These are phyloP conservation scores for Deladenus siricidicola DNA, from an alignment of 2,888 invertebrate species.

Conservation along the genomic window DNA sequence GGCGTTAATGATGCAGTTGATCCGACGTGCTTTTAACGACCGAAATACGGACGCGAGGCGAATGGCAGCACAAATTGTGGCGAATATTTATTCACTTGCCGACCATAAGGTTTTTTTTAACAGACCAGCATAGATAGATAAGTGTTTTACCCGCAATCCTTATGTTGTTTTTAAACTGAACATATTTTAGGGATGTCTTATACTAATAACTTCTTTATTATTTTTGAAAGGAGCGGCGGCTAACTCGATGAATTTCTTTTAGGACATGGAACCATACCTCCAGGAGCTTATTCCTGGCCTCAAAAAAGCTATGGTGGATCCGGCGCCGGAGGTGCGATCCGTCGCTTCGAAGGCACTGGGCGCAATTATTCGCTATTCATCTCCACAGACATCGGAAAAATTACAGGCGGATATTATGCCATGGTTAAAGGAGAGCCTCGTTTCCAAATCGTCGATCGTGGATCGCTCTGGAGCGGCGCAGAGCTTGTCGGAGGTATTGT, in stretches of 20 bases:
- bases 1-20: conserved; percentile 97
- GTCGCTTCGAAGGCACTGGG: conserved; percentile 87
- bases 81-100: conserved; percentile 97
- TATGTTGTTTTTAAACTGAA: too few relatives aligned
- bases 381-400: conserved; percentile 15
- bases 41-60: conserved; percentile 93
- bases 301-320: conserved; percentile 87
- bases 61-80: conserved; percentile 98
- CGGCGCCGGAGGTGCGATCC: conserved; percentile 91
- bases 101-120: conserved; percentile 88
- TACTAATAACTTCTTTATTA: too few relatives aligned
- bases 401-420: conserved; percentile 58
- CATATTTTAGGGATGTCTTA: too few relatives aligned
- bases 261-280: conserved; percentile 85
- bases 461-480: conserved; percentile 89
- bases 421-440: conserved; percentile 95
- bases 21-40: conserved; percentile 92
- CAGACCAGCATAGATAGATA: too few relatives aligned
- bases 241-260: conserved; percentile 13
- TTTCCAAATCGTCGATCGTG: conserved; percentile 86
- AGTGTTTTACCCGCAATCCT: too few relatives aligned
- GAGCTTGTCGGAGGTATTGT: conserved; percentile 55
- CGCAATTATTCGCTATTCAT: conserved; percentile 41
- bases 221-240: too few relatives aligned
- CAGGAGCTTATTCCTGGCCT: conserved; percentile 91